Conservation (phyloP, 2,113 vertebrate species). For the Propithecus coquereli region DNA sequence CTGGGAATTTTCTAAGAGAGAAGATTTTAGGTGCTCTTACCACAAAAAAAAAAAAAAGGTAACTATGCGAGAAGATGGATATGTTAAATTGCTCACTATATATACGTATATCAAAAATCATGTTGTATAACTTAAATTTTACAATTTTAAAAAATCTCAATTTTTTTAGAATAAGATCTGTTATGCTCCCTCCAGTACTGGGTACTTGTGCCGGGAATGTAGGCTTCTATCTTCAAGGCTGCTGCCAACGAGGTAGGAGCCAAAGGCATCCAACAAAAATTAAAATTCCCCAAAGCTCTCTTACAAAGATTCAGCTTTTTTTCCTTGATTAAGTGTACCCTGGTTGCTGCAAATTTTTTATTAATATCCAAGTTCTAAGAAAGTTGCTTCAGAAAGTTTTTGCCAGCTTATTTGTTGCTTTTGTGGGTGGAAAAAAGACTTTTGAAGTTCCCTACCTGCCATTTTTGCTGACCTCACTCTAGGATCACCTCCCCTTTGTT, state of each 20-base stretch:
- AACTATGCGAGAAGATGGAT: neutral
- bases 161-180: neutral
- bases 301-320: neutral
- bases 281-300: neutral
- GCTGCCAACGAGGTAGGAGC: neutral
- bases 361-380: neutral
- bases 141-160: neutral
- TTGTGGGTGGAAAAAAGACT: neutral
- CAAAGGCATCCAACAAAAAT: neutral
- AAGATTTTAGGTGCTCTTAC: neutral
- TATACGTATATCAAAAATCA: neutral
- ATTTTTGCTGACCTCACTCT: neutral
- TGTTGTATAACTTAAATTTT: neutral
- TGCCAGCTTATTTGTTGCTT: neutral
- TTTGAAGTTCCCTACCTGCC: neutral
- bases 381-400: conserved; percentile 9
- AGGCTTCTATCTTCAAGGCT: neutral
- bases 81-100: neutral
- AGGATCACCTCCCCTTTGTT: neutral
- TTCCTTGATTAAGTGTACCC: neutral
- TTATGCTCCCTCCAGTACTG: neutral
- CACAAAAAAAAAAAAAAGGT: neutral
- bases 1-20: neutral
- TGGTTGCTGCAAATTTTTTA: neutral
- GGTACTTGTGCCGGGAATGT: neutral